Evolutionary conservation across 2,888 invertebrate genomes (phyloP).

Genomic region (Ochropleura plecta): DNA sequence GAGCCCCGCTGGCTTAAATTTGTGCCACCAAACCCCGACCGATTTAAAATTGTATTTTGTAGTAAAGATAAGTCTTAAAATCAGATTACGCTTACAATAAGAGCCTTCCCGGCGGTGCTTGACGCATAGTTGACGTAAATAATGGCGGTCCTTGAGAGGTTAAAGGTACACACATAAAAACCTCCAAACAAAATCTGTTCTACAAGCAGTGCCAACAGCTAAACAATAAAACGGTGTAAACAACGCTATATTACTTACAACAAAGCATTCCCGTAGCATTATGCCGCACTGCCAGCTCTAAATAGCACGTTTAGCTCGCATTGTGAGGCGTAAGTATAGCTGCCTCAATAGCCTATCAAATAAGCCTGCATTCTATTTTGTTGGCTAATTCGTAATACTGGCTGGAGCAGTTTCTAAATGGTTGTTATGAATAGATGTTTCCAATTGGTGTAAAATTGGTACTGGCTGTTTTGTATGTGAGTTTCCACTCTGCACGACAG

Average conservation of each 20-base stretch:
- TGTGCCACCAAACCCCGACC: no score
- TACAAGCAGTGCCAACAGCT: neutral
- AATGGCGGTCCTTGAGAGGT: no score
- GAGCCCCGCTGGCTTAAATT: no score
- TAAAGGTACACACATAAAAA: neutral
- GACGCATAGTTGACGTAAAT: no score
- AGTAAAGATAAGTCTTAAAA: no score
- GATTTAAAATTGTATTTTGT: no score
- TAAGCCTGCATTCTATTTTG: slow-evolving; percentile 1
- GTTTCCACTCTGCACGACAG: no score
- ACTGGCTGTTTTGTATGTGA: no score
- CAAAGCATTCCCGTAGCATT: slow-evolving; percentile 21
- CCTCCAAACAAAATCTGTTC: neutral
- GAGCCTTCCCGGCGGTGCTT: no score
- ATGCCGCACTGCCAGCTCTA: slow-evolving; percentile 4
- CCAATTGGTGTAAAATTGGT: neutral
- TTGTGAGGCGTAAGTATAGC: slow-evolving; percentile 18
- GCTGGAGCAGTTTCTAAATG: neutral
- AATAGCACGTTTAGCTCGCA: slow-evolving; percentile 6
- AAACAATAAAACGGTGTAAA: slow-evolving; percentile 13
- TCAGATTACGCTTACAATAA: no score
- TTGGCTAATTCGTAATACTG: neutral
- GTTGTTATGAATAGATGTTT: neutral
- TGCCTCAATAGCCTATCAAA: slow-evolving; percentile 17
- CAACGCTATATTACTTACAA: slow-evolving; percentile 16